Evolutionary conservation across 2,113 vertebrate genomes (phyloP).

Genomic region (Malurus alboscapulatus): DNA sequence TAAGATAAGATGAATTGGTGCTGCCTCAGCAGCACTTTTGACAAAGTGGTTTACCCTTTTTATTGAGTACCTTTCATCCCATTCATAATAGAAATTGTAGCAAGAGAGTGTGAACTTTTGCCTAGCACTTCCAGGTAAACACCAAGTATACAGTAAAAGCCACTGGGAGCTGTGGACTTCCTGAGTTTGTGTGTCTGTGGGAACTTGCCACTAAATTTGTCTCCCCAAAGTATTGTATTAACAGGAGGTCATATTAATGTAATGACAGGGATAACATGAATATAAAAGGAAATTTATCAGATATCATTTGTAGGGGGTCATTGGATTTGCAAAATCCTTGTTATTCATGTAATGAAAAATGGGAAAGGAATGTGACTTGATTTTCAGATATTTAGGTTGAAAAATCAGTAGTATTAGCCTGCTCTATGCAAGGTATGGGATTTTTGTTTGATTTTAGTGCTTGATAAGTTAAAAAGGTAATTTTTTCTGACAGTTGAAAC

Average conservation of each 20-base stretch:
- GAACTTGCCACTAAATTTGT: neutral
- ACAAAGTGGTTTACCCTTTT: neutral
- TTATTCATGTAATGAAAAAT: neutral
- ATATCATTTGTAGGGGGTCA: neutral
- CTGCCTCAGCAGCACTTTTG: neutral
- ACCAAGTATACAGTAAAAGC: neutral
- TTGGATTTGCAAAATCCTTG: neutral
- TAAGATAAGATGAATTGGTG: neutral
- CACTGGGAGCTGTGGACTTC: neutral
- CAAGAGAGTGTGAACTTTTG: neutral
- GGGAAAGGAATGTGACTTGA: neutral
- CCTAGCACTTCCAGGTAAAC: neutral
- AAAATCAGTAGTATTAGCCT: neutral
- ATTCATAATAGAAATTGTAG: neutral
- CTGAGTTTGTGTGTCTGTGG: neutral
- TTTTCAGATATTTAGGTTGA: neutral
- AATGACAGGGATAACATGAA: neutral
- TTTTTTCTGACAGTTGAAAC: neutral
- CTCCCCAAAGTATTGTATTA: neutral
- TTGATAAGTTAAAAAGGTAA: neutral
- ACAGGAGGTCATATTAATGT: neutral
- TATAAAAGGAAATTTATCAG: neutral
- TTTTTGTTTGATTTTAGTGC: neutral
- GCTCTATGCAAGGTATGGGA: neutral
- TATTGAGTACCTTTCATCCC: neutral